Conservation (phyloP, 2,113 vertebrate genomes). For the Leptobrachium ailaonicum region DNA sequence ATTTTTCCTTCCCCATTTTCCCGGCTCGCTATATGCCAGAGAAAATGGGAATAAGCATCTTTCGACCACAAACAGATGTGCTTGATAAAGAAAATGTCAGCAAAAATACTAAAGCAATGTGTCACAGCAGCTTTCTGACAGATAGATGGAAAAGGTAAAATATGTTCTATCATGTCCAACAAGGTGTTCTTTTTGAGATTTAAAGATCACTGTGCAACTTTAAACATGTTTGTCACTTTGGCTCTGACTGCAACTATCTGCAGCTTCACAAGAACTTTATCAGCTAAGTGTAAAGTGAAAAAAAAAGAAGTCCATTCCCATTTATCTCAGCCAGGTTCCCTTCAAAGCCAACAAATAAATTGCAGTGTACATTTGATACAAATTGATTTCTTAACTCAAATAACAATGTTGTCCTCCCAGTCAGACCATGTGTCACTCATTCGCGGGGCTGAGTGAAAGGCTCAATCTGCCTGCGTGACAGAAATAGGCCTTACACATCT, state of each 20-base stretch:
- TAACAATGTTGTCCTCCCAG: slow-evolving; percentile 99
- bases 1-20: slow-evolving; percentile 56
- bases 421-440: slow-evolving; percentile 99
- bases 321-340: slow-evolving; percentile 99
- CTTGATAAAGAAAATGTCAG: slow-evolving; percentile 99
- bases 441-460: slow-evolving; percentile 92
- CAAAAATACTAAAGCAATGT: slow-evolving; percentile 92
- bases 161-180: slow-evolving; percentile 99
- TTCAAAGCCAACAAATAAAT: slow-evolving; percentile 99
- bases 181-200: slow-evolving; percentile 99
- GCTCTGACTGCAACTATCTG: slow-evolving; percentile 94
- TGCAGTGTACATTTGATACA: slow-evolving; percentile 99
- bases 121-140: slow-evolving; percentile 91
- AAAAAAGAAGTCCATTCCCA: slow-evolving; percentile 85
- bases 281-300: slow-evolving; percentile 73
- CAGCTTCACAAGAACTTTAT: slow-evolving; percentile 99
- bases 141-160: slow-evolving; percentile 95
- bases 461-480: slow-evolving; percentile 97
- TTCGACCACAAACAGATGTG: slow-evolving; percentile 89
- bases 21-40: slow-evolving; percentile 67
- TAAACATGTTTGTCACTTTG: slow-evolving; percentile 98
- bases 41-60: slow-evolving; percentile 82
- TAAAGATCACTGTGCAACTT: slow-evolving; percentile 99
- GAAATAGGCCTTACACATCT: slow-evolving; percentile 88
- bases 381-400: slow-evolving; percentile 99